A percentile compares a stretch with the other conserved stretches of the same genome.
Evolutionary conservation across 2,113 vertebrate genomes (phyloP).

Genomic region (Cochlearius cochlearius): DNA sequence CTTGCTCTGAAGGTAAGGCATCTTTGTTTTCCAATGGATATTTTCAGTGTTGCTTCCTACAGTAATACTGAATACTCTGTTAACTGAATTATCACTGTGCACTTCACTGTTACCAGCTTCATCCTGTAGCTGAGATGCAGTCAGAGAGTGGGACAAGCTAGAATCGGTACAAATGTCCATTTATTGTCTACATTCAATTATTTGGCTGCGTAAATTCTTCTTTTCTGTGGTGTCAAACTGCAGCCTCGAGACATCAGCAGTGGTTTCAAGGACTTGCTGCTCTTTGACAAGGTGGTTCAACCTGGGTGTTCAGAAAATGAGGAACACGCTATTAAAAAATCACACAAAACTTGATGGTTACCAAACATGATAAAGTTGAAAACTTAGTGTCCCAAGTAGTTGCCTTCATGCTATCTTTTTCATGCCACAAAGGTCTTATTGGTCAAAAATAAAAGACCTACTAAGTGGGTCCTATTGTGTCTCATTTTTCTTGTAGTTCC

Average conservation of each 20-base stretch:
- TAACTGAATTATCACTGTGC: background rate
- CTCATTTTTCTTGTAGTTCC: background rate
- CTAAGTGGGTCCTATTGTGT: accelerated
- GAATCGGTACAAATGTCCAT: background rate
- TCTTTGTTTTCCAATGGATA: background rate
- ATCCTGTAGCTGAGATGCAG: background rate
- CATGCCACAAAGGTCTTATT: background rate
- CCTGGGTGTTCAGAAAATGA: background rate
- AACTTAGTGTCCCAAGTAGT: background rate
- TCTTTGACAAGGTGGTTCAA: background rate
- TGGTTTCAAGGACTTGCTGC: background rate
- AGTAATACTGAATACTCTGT: background rate
- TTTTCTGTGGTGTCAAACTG: background rate
- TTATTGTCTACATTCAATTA: background rate
- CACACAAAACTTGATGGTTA: background rate
- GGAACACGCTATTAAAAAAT: background rate
- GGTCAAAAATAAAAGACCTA: background rate
- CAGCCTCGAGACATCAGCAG: background rate
- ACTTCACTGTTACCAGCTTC: background rate
- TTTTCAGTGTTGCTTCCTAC: background rate
- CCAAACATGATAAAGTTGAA: background rate
- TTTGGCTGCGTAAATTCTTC: background rate
- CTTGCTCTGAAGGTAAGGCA: background rate
- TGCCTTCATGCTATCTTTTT: background rate
- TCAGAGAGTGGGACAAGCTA: background rate